These are phyloP conservation scores for Perccottus glenii DNA, from an alignment of 2,113 vertebrate genomes.

Conservation along the genomic window DNA sequence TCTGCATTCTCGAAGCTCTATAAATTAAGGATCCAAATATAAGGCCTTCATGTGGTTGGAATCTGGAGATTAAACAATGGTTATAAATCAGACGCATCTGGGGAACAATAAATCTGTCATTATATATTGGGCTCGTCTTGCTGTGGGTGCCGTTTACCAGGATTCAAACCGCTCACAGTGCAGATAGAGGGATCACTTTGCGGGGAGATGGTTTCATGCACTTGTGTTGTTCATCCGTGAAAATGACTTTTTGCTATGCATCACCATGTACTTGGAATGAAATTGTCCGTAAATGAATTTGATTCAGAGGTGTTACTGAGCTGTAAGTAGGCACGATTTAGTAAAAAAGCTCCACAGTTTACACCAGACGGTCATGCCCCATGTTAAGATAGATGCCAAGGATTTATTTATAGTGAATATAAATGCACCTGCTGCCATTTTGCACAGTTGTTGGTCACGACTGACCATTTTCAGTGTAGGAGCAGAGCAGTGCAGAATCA, in stretches of 20 bases:
- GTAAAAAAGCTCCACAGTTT: too few relatives aligned
- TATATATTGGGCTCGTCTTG: constrained; percentile 61
- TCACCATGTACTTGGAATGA: constrained; percentile 36
- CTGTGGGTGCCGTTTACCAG: constrained; percentile 40
- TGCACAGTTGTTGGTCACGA: too few relatives aligned
- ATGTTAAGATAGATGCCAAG: too few relatives aligned
- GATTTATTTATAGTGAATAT: too few relatives aligned
- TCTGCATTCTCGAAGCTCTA: constrained; percentile 60
- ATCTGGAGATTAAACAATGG: constrained; percentile 77
- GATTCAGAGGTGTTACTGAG: constrained; percentile 5
- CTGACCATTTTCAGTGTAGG: too few relatives aligned
- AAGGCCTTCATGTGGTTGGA: constrained; percentile 73
- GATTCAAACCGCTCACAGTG: constrained; percentile 43
- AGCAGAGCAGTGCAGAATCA: too few relatives aligned
- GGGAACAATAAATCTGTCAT: constrained; percentile 63
- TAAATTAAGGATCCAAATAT: constrained; percentile 66
- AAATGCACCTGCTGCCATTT: too few relatives aligned
- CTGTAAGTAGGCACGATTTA: constrained; percentile 1
- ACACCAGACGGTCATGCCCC: too few relatives aligned
- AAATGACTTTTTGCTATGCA: constrained; percentile 46
- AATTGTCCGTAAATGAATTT: constrained; percentile 47
- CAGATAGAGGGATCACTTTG: constrained; percentile 56
- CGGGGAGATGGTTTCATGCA: constrained; percentile 44
- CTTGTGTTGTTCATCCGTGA: constrained; percentile 42
- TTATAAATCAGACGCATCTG: constrained; percentile 71